Conservation (phyloP, 2,113 vertebrate genomes). For the Myotis lucifugus region DNA sequence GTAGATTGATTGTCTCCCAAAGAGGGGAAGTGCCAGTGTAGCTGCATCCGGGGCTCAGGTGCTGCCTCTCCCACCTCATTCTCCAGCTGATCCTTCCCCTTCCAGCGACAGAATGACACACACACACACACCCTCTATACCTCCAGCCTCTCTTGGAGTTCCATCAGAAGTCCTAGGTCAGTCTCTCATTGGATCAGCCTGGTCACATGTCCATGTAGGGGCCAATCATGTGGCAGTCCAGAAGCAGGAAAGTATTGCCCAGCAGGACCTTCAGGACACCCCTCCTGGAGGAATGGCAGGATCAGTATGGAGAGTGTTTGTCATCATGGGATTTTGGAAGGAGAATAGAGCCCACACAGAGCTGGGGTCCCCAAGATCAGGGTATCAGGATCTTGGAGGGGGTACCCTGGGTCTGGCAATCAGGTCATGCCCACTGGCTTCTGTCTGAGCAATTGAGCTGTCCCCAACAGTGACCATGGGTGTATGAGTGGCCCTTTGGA, state of each 20-base stretch:
- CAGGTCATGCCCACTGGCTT: background rate
- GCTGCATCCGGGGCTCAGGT: background rate
- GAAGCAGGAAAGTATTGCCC: background rate
- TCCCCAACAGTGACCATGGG: rapidly evolving
- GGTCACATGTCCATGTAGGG: background rate
- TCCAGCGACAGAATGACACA: background rate
- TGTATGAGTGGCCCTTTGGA: background rate
- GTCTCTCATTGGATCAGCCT: background rate
- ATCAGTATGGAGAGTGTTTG: background rate
- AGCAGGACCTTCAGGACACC: background rate
- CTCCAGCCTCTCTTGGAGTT: background rate
- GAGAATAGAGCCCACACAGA: background rate
- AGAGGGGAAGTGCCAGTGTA: background rate
- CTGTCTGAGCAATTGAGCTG: background rate
- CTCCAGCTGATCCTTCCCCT: background rate
- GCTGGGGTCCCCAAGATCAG: background rate
- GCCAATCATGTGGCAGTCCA: background rate
- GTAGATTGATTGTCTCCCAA: background rate
- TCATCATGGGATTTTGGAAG: background rate
- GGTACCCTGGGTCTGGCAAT: background rate
- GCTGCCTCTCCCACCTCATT: background rate
- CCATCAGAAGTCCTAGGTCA: background rate
- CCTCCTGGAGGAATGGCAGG: background rate
- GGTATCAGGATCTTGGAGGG: background rate
- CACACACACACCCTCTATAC: too few relatives aligned